Percentiles rank a stretch among this genome's conserved stretches.
phyloP scores from a whole-genome alignment of 2,113 vertebrate species.

The Poeciliopsis turrubarensis region DNA sequence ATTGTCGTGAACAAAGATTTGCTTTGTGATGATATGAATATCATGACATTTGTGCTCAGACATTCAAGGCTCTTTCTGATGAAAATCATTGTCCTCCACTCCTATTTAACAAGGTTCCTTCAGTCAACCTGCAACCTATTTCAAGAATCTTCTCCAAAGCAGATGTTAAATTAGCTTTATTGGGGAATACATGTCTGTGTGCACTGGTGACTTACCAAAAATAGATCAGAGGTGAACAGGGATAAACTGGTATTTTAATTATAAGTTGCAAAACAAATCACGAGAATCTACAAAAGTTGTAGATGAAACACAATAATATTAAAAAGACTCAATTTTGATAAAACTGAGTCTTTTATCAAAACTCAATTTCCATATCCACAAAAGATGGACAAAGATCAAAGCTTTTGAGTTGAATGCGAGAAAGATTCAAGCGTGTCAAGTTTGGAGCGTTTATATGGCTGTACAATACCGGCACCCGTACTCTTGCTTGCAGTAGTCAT shows the following conservation, averaged over 20 bases:
- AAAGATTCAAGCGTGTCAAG: conserved; percentile 10
- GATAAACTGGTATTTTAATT: too few relatives aligned
- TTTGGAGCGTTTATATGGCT: conserved; percentile 23
- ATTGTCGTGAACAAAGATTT: background rate
- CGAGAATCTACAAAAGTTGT: too few relatives aligned
- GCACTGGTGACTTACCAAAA: background rate
- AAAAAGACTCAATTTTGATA: background rate
- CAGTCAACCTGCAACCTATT: background rate
- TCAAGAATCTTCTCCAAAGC: background rate
- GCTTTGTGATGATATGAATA: background rate
- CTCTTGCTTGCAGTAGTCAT: conserved; percentile 53
- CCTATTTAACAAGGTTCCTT: background rate
- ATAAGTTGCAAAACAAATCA: too few relatives aligned
- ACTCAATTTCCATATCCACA: too few relatives aligned
- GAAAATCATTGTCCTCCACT: background rate
- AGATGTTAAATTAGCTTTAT: background rate
- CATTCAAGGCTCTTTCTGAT: background rate
- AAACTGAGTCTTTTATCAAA: background rate
- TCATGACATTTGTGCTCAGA: background rate
- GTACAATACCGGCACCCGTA: conserved; percentile 43
- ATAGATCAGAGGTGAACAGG: background rate
- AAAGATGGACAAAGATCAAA: background rate
- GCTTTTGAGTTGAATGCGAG: conserved; percentile 12
- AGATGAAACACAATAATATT: background rate
- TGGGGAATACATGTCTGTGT: background rate